Evolutionary conservation across 2,797 vertebrate species (phyloP).

Genomic region (Myotis vivesi): DNA sequence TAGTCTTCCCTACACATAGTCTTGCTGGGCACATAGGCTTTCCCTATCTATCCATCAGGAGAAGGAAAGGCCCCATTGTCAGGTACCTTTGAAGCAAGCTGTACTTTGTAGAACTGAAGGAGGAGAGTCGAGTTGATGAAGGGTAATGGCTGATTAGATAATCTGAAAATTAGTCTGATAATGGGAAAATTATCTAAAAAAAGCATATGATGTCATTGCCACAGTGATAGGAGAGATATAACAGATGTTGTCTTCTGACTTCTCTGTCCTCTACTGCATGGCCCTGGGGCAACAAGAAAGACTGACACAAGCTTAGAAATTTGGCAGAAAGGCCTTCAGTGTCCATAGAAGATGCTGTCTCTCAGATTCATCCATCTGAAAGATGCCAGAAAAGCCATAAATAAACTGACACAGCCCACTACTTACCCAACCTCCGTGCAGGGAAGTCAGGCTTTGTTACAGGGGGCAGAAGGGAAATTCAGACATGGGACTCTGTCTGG

Average conservation of each 20-base stretch:
- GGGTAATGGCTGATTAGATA: slow-evolving; percentile 74
- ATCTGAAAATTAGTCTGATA: slow-evolving; percentile 75
- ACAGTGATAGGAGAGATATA: slow-evolving; percentile 42
- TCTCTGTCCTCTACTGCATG: slow-evolving; percentile 36
- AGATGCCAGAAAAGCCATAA: background rate
- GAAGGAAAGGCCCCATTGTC: background rate
- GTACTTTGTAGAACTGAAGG: slow-evolving; percentile 24
- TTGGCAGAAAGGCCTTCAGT: background rate
- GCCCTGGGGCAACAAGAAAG: background rate
- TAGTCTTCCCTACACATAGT: background rate
- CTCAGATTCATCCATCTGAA: background rate
- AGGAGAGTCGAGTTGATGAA: slow-evolving; percentile 60
- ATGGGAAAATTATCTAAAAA: slow-evolving; percentile 75
- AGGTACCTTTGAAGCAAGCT: slow-evolving; percentile 7
- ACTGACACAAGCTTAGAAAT: slow-evolving; percentile 38
- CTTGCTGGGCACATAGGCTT: background rate
- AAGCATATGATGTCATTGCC: slow-evolving; percentile 68
- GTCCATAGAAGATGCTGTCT: too few species aligned
- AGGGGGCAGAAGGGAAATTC: background rate
- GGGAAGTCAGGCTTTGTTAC: background rate
- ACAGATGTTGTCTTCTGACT: slow-evolving; percentile 47
- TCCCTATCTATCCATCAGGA: background rate
- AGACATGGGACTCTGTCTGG: background rate
- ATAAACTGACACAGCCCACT: background rate
- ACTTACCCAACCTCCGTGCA: background rate